Evolutionary conservation across 2,888 invertebrate genomes (phyloP), one percentile per base, ranked within the genome.

Genomic region (Limnephilus marmoratus): DNA sequence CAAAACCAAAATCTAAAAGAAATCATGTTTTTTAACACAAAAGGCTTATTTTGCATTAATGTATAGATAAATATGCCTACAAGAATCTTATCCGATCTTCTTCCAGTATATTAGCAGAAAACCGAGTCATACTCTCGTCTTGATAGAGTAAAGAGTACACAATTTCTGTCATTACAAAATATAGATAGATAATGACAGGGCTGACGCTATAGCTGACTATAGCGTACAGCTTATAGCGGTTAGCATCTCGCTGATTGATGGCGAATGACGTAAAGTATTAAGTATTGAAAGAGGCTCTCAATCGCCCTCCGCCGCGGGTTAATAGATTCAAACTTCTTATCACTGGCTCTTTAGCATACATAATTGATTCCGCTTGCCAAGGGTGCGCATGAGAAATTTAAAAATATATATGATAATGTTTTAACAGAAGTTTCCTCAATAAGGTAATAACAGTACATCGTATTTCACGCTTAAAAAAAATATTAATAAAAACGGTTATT

Each of bases 291-390:
- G 81, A 89, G 87, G 41, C 88, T 7, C 68, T 87, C 45, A 83
- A 29, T 18, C 31, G 87, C 87, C 87, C 87, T 89, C 82, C 31
- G 7, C 18, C 80, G 37, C 82, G 86, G 91, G 92, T 92, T 93
- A 93, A 93, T 93, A 93, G 92, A 93, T 93, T 93, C 93, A 80
- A 92, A 93, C 88, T 93, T 91, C 93, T 93, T 93, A 93, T 93
- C 93, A n/a, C 53, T 37, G 89, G 85, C 93, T 91, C 92, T 90
- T 93, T 91, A 92, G 92, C 92, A 93, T 93, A 90, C 93, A 93
- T 93, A 93, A 93, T 93, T 92, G 93, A 93, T 92, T 91, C 82
- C 68, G 4, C 92, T 91, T 29, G 18, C 5, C 85, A 92, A 34
- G 45, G 82, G 82, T 15, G 85, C 12, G 83, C 41, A 53, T 24